Conservation (phyloP, 2,797 vertebrate genomes). For the Tamandua tetradactyla region DNA sequence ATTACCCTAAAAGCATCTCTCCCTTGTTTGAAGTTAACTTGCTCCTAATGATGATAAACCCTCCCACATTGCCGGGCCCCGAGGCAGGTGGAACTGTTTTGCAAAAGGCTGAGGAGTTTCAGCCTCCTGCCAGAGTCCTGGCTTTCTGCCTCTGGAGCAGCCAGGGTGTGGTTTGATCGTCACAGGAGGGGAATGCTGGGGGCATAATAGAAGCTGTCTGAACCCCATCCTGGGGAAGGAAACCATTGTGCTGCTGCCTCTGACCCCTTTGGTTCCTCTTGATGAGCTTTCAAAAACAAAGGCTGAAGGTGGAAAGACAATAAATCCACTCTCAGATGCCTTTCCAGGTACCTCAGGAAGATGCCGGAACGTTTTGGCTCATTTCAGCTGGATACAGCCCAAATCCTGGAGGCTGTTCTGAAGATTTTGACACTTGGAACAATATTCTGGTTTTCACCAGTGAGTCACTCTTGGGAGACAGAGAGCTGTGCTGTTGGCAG, state of each 20-base stretch:
- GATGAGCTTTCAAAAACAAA: neutral
- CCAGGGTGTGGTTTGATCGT: neutral
- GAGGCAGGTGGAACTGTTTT: fast-evolving
- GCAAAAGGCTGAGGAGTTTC: fast-evolving
- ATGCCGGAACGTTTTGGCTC: neutral
- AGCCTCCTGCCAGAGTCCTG: no score
- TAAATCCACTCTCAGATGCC: neutral
- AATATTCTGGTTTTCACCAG: neutral
- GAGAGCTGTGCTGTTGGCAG: neutral
- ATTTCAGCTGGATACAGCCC: neutral
- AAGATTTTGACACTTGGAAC: neutral
- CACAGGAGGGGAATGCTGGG: neutral
- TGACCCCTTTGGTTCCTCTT: neutral
- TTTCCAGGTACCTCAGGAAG: neutral
- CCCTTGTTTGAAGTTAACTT: neutral
- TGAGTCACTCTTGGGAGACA: neutral
- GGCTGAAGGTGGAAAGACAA: neutral
- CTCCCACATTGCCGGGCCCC: neutral
- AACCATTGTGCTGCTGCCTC: neutral
- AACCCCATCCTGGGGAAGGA: neutral
- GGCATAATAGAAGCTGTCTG: neutral
- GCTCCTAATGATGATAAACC: neutral
- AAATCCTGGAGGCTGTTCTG: neutral
- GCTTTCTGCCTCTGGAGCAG: neutral
- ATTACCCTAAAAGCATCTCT: neutral